Conservation (phyloP, 2,888 invertebrate species). For the Apamea crenata region DNA sequence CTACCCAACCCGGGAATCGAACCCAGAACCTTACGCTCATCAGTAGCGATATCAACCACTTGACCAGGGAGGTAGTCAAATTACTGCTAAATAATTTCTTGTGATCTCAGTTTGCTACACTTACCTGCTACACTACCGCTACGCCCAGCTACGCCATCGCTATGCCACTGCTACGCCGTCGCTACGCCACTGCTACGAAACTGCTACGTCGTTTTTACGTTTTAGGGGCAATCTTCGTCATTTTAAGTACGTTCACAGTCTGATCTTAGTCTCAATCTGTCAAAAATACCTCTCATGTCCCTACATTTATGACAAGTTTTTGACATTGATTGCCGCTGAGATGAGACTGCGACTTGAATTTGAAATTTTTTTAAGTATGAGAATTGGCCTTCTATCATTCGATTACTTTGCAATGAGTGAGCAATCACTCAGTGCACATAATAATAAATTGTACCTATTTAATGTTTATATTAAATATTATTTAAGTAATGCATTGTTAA, state of each 20-base stretch:
- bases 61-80: not conserved
- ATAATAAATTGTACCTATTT: not conserved
- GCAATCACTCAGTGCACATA: not conserved
- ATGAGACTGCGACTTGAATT: not conserved
- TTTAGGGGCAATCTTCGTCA: no score
- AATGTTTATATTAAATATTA: no score
- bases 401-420: not conserved
- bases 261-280: no score
- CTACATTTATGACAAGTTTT: no score
- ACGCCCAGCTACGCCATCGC: not conserved
- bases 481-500: no score
- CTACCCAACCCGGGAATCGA: not conserved
- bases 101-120: not conserved
- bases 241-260: no score
- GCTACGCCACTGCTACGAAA: not conserved
- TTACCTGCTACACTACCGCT: not conserved
- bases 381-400: not conserved
- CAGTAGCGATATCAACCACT: not conserved
- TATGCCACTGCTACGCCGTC: no score
- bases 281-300: no score
- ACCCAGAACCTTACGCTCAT: not conserved
- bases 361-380: not conserved
- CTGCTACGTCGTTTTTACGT: not conserved
- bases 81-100: not conserved
- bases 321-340: not conserved